Percentiles rank a stretch among this genome's conserved stretches.
Evolutionary conservation across 2,113 vertebrate genomes (phyloP).

Genomic region (Apteryx owenii): DNA sequence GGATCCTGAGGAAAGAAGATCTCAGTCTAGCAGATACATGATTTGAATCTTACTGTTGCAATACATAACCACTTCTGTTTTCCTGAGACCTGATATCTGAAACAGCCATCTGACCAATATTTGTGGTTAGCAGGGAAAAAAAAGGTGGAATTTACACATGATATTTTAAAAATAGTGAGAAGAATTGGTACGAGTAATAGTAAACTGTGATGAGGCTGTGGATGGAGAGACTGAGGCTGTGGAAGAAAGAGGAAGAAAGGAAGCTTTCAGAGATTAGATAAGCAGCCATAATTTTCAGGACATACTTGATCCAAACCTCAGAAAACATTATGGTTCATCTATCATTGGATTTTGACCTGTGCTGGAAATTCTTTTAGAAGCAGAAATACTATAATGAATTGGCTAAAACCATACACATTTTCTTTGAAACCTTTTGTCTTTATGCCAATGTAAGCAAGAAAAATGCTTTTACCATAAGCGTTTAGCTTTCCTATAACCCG

Average conservation of each 20-base stretch:
- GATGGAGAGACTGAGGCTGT: not conserved
- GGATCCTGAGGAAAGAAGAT: not conserved
- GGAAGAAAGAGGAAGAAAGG: constrained; percentile 2
- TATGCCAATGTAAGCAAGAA: constrained; percentile 44
- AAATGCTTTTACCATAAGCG: constrained; percentile 47
- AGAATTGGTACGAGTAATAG: not conserved
- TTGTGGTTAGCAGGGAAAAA: not conserved
- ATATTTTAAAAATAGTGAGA: not conserved
- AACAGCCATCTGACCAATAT: not conserved
- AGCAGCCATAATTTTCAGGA: constrained; percentile 21
- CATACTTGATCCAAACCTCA: constrained; percentile 24
- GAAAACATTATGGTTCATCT: not conserved
- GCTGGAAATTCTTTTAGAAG: constrained; percentile 12
- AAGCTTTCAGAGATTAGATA: constrained; percentile 42
- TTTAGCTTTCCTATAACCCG: constrained; percentile 1
- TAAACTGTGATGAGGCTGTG: not conserved
- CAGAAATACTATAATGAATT: constrained; percentile 40
- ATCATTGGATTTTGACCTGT: constrained; percentile 32
- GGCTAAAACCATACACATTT: not conserved
- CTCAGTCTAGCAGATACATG: not conserved
- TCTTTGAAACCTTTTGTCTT: constrained; percentile 41
- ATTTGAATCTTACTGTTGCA: not conserved
- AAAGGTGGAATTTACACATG: not conserved
- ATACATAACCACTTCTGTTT: not conserved
- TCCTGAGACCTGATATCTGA: not conserved